Evolutionary conservation across 2,797 vertebrate species (phyloP).

Genomic region (Synaphobranchus kaupii): DNA sequence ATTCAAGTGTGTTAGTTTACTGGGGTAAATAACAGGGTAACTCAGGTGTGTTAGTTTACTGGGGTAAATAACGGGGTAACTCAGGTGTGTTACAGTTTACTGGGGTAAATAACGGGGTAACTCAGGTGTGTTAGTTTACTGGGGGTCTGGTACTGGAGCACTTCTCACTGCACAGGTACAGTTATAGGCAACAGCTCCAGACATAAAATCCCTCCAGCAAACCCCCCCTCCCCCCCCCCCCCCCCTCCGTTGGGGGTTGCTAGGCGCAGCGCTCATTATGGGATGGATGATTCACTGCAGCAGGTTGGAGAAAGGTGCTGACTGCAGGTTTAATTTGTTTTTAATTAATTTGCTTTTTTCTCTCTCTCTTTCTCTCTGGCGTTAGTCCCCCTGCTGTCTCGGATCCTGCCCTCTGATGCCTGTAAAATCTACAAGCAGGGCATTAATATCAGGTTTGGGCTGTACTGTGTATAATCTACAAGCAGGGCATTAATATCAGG

Average conservation of each 20-base stretch:
- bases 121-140: no score
- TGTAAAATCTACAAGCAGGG: slow-evolving; percentile 99
- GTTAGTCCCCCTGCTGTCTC: slow-evolving; percentile 89
- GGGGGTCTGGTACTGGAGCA: no score
- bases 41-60: no score
- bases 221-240: no score
- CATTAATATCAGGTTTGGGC: slow-evolving; percentile 77
- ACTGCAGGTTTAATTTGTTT: not conserved
- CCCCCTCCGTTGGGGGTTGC: not conserved
- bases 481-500: no score
- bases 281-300: not conserved
- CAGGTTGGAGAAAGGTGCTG: not conserved
- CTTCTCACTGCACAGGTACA: not conserved
- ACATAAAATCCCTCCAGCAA: not conserved
- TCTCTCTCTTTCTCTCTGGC: not conserved
- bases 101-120: no score
- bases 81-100: no score
- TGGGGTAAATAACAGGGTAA: no score
- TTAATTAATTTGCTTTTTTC: not conserved
- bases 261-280: not conserved
- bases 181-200: not conserved
- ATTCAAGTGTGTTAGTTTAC: no score
- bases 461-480: no score
- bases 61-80: no score
- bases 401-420: slow-evolving; percentile 94